Evolutionary conservation across 2,113 vertebrate species (phyloP).

Genomic region (Blennius ocellaris): DNA sequence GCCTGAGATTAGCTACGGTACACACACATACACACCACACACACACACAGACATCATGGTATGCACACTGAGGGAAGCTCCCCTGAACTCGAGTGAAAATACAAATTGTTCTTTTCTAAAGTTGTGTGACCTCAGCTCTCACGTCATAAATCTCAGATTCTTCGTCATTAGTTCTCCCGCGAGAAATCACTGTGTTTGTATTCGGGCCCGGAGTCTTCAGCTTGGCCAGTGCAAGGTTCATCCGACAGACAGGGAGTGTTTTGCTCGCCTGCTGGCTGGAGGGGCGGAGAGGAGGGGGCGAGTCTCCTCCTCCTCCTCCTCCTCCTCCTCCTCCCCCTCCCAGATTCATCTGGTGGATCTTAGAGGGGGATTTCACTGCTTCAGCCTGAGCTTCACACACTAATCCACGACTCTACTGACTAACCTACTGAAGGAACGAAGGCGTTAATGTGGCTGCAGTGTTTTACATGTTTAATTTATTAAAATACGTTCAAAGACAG

Average conservation of each 20-base stretch:
- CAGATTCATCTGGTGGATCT: constrained; percentile 59
- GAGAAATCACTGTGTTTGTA: constrained; percentile 7
- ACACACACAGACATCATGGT: constrained; percentile 14
- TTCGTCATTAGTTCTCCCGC: neutral
- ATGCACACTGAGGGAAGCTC: constrained; percentile 30
- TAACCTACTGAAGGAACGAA: constrained; percentile 13
- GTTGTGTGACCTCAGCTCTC: constrained; percentile 16
- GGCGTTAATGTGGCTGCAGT: neutral
- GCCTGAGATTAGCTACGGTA: constrained; percentile 65
- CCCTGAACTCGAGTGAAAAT: constrained; percentile 28
- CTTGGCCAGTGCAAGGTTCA: constrained; percentile 28
- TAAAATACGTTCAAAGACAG: too few species aligned
- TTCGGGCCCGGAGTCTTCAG: constrained; percentile 12
- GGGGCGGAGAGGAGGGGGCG: constrained; percentile 60
- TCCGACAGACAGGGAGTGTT: constrained; percentile 58
- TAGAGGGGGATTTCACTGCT: constrained; percentile 61
- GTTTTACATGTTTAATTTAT: too few species aligned
- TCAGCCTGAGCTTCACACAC: constrained; percentile 48
- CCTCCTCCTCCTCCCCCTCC: constrained; percentile 46
- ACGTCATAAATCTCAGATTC: constrained; percentile 2
- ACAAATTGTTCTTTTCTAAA: neutral
- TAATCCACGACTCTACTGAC: constrained; percentile 38
- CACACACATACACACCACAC: constrained; percentile 34
- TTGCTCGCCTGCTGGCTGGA: constrained; percentile 45
- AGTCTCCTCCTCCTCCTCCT: constrained; percentile 49